phyloP scores from a whole-genome alignment of 2,797 vertebrate genomes.

The Xenentodon cancila region DNA sequence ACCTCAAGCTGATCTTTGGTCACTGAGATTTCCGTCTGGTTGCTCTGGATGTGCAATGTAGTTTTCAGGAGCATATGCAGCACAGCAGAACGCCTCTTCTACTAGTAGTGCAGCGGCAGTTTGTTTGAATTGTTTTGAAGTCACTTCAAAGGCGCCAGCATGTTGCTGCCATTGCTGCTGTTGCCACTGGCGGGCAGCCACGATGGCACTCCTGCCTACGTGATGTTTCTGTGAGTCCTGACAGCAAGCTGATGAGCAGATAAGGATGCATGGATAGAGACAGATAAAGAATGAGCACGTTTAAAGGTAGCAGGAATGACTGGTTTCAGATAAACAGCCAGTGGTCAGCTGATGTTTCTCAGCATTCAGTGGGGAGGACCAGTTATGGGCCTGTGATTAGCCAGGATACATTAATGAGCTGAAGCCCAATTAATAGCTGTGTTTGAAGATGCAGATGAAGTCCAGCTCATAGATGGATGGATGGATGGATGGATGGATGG shows the following conservation, averaged over 20 bases:
- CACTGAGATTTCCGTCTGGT: background rate
- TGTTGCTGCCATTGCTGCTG: conserved; percentile 28
- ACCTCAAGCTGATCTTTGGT: background rate
- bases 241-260: conserved; percentile 41
- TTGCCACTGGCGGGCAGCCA: conserved; percentile 44
- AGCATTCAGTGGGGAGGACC: conserved; percentile 11
- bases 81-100: background rate
- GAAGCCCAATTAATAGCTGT: background rate
- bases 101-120: conserved; percentile 14
- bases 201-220: conserved; percentile 60
- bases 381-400: background rate
- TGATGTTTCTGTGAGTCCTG: conserved; percentile 61
- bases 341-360: conserved; percentile 28
- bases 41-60: conserved; percentile 13
- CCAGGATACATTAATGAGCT: too few relatives aligned
- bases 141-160: conserved; percentile 68
- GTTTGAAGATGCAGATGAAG: too few relatives aligned
- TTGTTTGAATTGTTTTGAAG: conserved; percentile 62
- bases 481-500: too few relatives aligned
- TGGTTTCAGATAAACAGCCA: conserved; percentile 65
- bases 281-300: conserved; percentile 38
- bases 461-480: too few relatives aligned
- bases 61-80: conserved; percentile 52
- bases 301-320: conserved; percentile 63
- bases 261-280: conserved; percentile 36